Percentiles rank a stretch among this genome's conserved stretches.
Conservation (phyloP, 2,888 invertebrate genomes). For the Platycnemis pennipes region DNA sequence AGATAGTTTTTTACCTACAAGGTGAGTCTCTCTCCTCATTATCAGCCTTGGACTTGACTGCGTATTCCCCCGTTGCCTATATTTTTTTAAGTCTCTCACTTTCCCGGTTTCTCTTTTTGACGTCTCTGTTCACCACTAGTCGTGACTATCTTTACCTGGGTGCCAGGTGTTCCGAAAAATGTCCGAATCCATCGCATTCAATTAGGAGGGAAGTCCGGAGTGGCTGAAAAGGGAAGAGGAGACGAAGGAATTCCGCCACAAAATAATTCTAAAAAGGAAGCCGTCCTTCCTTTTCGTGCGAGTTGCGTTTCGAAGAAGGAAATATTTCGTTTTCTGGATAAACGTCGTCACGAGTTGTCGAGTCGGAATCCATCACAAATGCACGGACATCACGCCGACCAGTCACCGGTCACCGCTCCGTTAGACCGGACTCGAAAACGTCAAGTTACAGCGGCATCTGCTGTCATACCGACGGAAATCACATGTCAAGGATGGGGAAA, state of each 20-base stretch:
- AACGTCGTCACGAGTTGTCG: neutral
- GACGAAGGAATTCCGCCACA: neutral
- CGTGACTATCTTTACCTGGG: slow-evolving; percentile 10
- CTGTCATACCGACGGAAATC: slow-evolving; percentile 38
- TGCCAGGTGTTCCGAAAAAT: neutral
- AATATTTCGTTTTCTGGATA: neutral
- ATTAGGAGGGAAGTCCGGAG: neutral
- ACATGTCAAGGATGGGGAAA: neutral
- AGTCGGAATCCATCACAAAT: slow-evolving; percentile 31
- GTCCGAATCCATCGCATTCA: neutral
- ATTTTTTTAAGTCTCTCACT: neutral
- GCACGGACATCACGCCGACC: neutral
- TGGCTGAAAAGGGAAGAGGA: neutral
- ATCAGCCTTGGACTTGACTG: neutral
- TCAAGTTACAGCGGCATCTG: neutral
- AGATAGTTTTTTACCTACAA: neutral
- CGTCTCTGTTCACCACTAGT: neutral
- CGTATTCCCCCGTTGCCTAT: neutral
- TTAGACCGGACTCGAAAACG: neutral
- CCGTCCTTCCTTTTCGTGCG: neutral
- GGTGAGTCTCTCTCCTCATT: neutral
- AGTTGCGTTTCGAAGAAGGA: neutral
- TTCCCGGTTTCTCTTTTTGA: neutral
- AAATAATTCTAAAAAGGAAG: neutral
- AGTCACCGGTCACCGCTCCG: too few species aligned